These are phyloP conservation scores for Onthophagus sagittarius DNA, from an alignment of 2,888 invertebrate species.

Conservation along the genomic window DNA sequence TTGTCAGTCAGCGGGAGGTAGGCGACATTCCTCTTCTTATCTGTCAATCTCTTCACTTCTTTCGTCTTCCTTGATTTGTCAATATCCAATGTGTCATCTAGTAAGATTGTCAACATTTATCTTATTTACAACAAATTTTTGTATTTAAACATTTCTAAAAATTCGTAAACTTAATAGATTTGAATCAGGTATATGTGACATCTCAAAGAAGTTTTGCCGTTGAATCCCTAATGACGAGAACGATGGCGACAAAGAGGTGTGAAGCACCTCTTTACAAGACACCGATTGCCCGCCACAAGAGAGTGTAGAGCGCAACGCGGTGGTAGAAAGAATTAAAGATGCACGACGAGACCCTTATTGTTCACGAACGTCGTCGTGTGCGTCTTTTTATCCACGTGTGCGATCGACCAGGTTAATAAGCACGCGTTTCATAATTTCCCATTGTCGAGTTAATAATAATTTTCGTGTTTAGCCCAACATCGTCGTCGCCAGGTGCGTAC, in stretches of 20 bases:
- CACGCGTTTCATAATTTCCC: background rate
- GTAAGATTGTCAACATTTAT: background rate
- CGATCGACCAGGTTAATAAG: background rate
- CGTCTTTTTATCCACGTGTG: constrained; percentile 3
- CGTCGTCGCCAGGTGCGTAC: background rate
- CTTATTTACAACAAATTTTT: background rate
- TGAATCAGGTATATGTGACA: constrained; percentile 27
- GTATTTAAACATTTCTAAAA: background rate
- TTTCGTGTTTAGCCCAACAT: background rate
- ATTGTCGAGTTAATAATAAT: background rate
- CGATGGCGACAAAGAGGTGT: constrained; percentile 30
- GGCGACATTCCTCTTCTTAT: background rate
- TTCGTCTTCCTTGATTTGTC: background rate
- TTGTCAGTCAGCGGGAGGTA: background rate
- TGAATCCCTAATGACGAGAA: constrained; percentile 27
- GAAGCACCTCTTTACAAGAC: constrained; percentile 38
- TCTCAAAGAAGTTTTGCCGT: constrained; percentile 26
- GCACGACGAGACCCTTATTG: constrained; percentile 13
- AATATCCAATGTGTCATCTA: background rate
- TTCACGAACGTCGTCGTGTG: constrained; percentile 11
- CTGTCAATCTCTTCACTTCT: background rate
- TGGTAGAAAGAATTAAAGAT: background rate
- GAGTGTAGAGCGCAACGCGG: background rate
- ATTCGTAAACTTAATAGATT: constrained; percentile 20
- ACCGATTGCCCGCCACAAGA: background rate